These are phyloP conservation scores for Manacus vitellinus DNA, from an alignment of 2,113 vertebrate species.

Conservation along the genomic window DNA sequence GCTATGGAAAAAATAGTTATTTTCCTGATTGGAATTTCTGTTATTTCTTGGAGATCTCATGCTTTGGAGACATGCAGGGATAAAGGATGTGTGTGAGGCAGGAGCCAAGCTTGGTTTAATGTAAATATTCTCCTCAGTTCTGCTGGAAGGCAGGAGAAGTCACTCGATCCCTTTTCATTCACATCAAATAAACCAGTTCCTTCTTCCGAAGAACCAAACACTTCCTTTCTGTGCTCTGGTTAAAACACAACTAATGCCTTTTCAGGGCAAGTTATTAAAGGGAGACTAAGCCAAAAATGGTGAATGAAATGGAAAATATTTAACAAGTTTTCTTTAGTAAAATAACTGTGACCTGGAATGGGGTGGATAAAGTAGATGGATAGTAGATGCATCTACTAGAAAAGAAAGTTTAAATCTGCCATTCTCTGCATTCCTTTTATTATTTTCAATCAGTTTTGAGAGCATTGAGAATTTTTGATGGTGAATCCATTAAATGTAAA, in stretches of 20 bases:
- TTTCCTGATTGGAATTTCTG: not conserved
- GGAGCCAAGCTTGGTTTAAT: not conserved
- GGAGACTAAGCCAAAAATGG: not conserved
- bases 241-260: not conserved
- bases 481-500: not conserved
- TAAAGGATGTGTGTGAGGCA: not conserved
- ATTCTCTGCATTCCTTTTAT: not conserved
- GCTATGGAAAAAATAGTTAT: not conserved
- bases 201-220: not conserved
- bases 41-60: not conserved
- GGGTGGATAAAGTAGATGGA: not conserved
- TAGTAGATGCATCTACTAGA: not conserved
- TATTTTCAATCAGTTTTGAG: not conserved
- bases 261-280: not conserved
- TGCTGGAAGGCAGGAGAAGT: not conserved
- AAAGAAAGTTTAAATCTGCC: not conserved
- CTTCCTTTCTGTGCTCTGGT: not conserved
- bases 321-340: not conserved
- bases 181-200: not conserved
- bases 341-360: not conserved
- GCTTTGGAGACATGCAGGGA: not conserved
- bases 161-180: not conserved
- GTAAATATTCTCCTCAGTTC: not conserved
- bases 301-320: slow-evolving; percentile 29
- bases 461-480: not conserved